A percentile compares a stretch with the other conserved stretches of the same genome.
Evolutionary conservation across 2,888 invertebrate species (phyloP).

Genomic region (Laothoe populi): DNA sequence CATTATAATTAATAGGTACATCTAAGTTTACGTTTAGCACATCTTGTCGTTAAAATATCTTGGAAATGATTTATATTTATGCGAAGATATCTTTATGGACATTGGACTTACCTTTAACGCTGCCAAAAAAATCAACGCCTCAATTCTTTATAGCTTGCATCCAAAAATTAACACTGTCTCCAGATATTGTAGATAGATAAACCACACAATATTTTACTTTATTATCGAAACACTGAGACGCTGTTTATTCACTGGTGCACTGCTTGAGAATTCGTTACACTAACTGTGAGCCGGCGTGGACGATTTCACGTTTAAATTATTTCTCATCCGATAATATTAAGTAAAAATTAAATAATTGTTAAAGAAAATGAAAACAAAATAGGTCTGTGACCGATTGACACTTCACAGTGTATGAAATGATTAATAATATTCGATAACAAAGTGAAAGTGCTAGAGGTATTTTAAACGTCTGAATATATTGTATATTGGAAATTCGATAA

Average conservation of each 20-base stretch:
- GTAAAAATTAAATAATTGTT: conserved; percentile 4
- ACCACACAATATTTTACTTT: conserved; percentile 7
- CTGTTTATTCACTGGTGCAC: conserved; percentile 14
- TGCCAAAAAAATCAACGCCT: conserved; percentile 10
- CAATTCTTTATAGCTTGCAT: conserved; percentile 1
- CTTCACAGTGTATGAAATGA: conserved; percentile 33
- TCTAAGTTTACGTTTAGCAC: too few relatives aligned
- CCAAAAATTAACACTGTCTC: conserved; percentile 15
- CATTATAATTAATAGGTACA: too few relatives aligned
- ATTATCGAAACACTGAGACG: conserved; percentile 10
- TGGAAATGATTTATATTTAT: not conserved
- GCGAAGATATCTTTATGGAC: not conserved
- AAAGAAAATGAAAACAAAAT: conserved; percentile 35
- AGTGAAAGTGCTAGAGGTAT: conserved; percentile 40
- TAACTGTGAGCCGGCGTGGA: not conserved
- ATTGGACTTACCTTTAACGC: conserved; percentile 16
- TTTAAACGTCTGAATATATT: not conserved
- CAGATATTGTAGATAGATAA: conserved; percentile 12
- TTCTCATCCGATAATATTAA: not conserved
- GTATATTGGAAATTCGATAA: conserved; percentile 31
- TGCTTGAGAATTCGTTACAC: not conserved
- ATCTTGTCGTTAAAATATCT: not conserved
- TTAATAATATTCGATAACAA: conserved; percentile 35
- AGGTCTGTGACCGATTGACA: conserved; percentile 33
- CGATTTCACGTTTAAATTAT: not conserved